A percentile compares a stretch with the other conserved stretches of the same genome.
phyloP scores from a whole-genome alignment of 2,797 vertebrate species.

The Anolis apletophallus region DNA sequence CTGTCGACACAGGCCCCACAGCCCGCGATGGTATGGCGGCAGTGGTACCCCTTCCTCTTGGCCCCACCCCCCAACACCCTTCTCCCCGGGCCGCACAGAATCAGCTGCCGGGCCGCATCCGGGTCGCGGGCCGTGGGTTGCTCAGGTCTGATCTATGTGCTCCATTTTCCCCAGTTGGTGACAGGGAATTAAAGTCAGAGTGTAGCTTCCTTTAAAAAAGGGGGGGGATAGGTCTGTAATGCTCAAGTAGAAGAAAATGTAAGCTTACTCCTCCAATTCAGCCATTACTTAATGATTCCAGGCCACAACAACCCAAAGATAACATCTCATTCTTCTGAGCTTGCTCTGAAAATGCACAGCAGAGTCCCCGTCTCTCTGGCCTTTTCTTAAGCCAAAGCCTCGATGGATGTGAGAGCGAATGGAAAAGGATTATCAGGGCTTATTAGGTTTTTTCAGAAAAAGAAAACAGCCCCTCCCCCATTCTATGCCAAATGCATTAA shows the following conservation, averaged over 20 bases:
- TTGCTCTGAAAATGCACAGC: conserved; percentile 38
- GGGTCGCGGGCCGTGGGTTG: no score
- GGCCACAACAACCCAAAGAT: conserved; percentile 21
- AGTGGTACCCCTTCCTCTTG: no score
- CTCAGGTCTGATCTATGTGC: no score
- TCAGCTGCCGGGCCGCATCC: no score
- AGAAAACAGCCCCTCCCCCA: conserved; percentile 57
- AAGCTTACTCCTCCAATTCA: conserved; percentile 7
- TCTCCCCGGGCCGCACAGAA: no score
- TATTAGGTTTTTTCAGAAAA: conserved; percentile 57
- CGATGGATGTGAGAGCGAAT: conserved; percentile 47
- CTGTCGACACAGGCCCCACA: no score
- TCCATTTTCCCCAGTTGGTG: neutral
- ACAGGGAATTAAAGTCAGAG: neutral
- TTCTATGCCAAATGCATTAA: conserved; percentile 67
- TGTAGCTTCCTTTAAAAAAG: no score
- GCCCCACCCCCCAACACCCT: no score
- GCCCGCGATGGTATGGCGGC: no score
- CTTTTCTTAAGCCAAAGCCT: conserved; percentile 53
- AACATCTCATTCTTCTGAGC: conserved; percentile 34
- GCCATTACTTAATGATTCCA: conserved; percentile 51
- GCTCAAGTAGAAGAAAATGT: neutral
- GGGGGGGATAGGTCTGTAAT: neutral
- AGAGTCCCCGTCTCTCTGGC: conserved; percentile 31
- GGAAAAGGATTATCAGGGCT: conserved; percentile 59